Evolutionary conservation across 1,140 invertebrate species (phyloP).

Genomic region (Drosophila watanabei): DNA sequence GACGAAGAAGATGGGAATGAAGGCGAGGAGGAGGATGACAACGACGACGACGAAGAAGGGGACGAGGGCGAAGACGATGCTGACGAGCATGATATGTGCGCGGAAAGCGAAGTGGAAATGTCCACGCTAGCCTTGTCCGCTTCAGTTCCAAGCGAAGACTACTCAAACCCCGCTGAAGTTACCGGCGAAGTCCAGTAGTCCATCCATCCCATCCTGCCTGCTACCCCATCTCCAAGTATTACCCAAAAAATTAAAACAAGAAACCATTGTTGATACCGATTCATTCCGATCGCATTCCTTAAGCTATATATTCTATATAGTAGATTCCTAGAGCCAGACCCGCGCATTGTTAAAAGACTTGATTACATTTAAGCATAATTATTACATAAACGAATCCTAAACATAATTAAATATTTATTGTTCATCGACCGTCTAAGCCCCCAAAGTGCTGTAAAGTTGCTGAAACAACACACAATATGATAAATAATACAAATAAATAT

Average conservation of each 20-base stretch:
- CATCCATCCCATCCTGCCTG: not conserved
- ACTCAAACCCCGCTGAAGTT: conserved; percentile 14
- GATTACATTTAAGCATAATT: conserved; percentile 75
- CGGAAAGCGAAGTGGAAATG: conserved; percentile 44
- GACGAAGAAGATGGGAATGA: conserved; percentile 10
- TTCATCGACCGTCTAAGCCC: conserved; percentile 47
- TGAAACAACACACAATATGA: conserved; percentile 41
- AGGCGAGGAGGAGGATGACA: conserved; percentile 14
- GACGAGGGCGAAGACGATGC: conserved; percentile 19
- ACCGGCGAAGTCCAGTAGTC: conserved; percentile 30
- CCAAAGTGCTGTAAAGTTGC: conserved; percentile 57
- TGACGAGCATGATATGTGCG: conserved; percentile 8
- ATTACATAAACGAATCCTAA: conserved; percentile 51
- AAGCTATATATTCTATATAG: conserved; percentile 55
- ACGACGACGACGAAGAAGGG: conserved; percentile 12
- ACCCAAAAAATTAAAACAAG: conserved; percentile 37
- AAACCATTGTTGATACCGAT: conserved; percentile 54
- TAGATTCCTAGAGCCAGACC: conserved; percentile 67
- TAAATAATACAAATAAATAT: conserved; percentile 36
- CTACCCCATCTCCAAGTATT: conserved; percentile 59
- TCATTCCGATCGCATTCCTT: conserved; percentile 77
- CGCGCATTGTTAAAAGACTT: conserved; percentile 80
- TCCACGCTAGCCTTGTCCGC: conserved; percentile 29
- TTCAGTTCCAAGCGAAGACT: conserved; percentile 32
- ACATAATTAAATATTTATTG: conserved; percentile 66